Evolutionary conservation across 2,888 invertebrate species (phyloP).

Genomic region (Parnassius apollo): DNA sequence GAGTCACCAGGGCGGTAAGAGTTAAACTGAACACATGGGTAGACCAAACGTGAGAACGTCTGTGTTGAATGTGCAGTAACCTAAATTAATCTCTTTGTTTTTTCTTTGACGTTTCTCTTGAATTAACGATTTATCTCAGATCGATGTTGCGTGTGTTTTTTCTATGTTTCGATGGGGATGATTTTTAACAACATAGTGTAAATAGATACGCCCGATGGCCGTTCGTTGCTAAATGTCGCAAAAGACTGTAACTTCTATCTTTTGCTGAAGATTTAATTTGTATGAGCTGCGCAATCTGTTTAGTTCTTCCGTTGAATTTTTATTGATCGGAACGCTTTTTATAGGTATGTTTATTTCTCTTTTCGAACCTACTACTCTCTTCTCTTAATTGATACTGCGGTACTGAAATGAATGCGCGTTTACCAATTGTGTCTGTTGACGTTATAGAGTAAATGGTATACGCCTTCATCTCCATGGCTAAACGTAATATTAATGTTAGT

Average conservation of each 20-base stretch:
- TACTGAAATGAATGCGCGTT: conserved; percentile 78
- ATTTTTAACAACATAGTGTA: conserved; percentile 74
- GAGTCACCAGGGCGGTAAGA: conserved; percentile 97
- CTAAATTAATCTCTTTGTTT: conserved; percentile 72
- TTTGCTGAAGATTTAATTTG: conserved; percentile 80
- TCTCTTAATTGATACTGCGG: conserved; percentile 71
- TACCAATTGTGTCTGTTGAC: conserved; percentile 71
- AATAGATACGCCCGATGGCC: conserved; percentile 80
- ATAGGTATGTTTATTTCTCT: conserved; percentile 53
- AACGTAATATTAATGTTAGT: conserved; percentile 76
- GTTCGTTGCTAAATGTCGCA: conserved; percentile 81
- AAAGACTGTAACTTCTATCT: conserved; percentile 78
- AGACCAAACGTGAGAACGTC: conserved; percentile 80
- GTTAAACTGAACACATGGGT: conserved; percentile 73
- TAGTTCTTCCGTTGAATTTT: conserved; percentile 46
- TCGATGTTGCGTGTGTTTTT: conserved; percentile 80
- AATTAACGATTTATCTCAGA: conserved; percentile 77
- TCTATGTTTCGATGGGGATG: conserved; percentile 81
- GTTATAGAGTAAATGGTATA: conserved; percentile 72
- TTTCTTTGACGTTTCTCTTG: conserved; percentile 81
- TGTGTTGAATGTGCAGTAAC: conserved; percentile 80
- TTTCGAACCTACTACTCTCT: conserved; percentile 76
- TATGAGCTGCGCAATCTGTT: conserved; percentile 81
- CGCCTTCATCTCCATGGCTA: conserved; percentile 78
- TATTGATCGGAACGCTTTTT: conserved; percentile 78